phyloP scores from a whole-genome alignment of 2,888 invertebrate species.

The Steromphala cineraria region DNA sequence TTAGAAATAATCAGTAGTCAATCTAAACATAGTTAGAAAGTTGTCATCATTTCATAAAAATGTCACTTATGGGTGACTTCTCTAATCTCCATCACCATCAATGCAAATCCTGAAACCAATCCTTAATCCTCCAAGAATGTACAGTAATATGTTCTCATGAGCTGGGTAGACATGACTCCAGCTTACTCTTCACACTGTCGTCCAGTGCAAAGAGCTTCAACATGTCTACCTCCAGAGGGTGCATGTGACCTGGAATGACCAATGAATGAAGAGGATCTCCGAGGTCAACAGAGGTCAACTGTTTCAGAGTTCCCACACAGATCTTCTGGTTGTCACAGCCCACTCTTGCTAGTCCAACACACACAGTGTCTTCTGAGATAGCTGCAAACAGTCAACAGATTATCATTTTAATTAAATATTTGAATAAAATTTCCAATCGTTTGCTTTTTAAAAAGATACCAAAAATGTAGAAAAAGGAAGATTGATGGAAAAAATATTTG shows the following conservation, averaged over 20 bases:
- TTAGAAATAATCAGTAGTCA: too few species aligned
- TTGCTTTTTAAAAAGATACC: too few species aligned
- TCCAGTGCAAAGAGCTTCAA: conserved; percentile 77
- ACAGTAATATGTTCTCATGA: not conserved
- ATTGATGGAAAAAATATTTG: not conserved
- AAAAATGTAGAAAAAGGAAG: too few species aligned
- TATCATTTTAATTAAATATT: too few species aligned
- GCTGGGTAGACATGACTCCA: not conserved
- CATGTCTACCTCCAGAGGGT: conserved; percentile 94
- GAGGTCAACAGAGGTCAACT: conserved; percentile 85
- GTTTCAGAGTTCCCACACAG: conserved; percentile 82
- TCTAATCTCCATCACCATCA: too few species aligned
- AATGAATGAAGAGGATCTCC: conserved; percentile 96
- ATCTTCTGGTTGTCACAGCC: conserved; percentile 87
- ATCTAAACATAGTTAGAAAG: too few species aligned
- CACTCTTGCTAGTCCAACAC: conserved; percentile 92
- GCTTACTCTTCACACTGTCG: conserved; percentile 40
- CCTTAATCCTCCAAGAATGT: too few species aligned
- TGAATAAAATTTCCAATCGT: not conserved
- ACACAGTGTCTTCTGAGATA: conserved; percentile 79
- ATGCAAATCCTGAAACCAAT: too few species aligned
- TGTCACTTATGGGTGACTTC: too few species aligned
- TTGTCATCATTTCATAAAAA: too few species aligned
- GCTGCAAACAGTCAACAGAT: conserved; percentile 60
- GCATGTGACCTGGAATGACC: conserved; percentile 90